These are phyloP conservation scores for Aplodontia rufa DNA, from an alignment of 2,113 vertebrate genomes.

Conservation along the genomic window DNA sequence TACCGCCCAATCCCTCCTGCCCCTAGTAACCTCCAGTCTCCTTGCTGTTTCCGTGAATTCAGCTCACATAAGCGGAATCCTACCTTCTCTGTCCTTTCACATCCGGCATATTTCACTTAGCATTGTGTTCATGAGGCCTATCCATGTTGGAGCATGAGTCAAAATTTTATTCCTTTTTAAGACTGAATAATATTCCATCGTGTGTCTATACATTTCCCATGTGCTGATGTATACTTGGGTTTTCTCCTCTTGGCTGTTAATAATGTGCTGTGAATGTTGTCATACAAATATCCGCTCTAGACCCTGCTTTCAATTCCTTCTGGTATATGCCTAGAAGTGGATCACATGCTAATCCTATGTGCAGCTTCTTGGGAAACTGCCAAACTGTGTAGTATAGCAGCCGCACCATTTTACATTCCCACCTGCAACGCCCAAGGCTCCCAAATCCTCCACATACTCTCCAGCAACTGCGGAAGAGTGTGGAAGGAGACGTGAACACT, in stretches of 20 bases:
- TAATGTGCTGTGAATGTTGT: neutral
- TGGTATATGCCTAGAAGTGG: neutral
- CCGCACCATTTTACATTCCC: neutral
- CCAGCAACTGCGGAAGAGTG: neutral
- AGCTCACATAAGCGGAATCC: neutral
- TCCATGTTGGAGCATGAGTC: neutral
- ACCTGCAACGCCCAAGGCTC: neutral
- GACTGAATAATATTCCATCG: neutral
- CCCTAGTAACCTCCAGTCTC: neutral
- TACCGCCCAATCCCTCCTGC: neutral
- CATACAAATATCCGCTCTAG: neutral
- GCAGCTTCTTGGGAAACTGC: neutral
- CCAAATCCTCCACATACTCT: neutral
- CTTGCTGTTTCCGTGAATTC: neutral
- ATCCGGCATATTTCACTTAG: neutral
- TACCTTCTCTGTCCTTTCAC: neutral
- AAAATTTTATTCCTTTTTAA: neutral
- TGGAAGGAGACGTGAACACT: neutral
- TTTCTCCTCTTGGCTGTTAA: neutral
- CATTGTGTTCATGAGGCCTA: neutral
- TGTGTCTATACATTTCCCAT: rapidly evolving
- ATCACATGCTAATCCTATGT: neutral
- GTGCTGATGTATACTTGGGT: neutral
- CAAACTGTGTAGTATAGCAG: neutral
- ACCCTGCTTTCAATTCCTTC: neutral